Conservation (phyloP, 2,888 invertebrate genomes). For the Theristus sp. region DNA sequence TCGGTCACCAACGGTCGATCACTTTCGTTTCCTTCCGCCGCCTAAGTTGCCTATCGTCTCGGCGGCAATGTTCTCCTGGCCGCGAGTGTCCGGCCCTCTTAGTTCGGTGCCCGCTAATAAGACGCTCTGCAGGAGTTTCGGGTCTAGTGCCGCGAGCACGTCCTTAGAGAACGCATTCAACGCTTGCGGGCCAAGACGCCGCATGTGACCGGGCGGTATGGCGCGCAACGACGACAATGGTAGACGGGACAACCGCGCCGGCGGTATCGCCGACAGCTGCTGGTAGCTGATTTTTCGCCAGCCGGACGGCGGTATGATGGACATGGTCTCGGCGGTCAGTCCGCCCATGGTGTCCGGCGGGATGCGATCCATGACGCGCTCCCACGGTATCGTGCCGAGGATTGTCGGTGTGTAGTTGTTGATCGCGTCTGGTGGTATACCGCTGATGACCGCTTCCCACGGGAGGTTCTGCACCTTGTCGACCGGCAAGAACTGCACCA, state of each 20-base stretch:
- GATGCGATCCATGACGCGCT: not conserved
- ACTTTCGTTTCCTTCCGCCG: too few relatives aligned
- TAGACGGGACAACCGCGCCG: not conserved
- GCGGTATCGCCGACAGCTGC: not conserved
- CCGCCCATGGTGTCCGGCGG: conserved; percentile 3
- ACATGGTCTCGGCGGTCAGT: not conserved
- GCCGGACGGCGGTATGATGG: not conserved
- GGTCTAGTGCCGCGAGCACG: not conserved
- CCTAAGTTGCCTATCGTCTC: too few relatives aligned
- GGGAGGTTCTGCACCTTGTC: not conserved
- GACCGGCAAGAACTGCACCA: not conserved
- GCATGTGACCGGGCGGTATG: conserved; percentile 1
- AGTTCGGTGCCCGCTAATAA: not conserved
- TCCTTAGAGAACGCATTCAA: not conserved
- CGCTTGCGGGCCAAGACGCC: not conserved
- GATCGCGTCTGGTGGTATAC: not conserved
- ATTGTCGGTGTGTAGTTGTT: not conserved
- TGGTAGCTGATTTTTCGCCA: not conserved
- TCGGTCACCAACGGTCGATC: too few relatives aligned
- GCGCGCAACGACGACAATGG: not conserved
- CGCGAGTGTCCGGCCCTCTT: too few relatives aligned
- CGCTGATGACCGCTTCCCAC: not conserved
- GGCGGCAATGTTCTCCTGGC: too few relatives aligned
- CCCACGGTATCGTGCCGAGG: conserved; percentile 1
- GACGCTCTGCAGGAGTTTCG: not conserved